A percentile compares a stretch with the other conserved stretches of the same genome.
These are phyloP conservation scores for Meriones unguiculatus DNA, from an alignment of 2,113 vertebrate genomes.

Conservation along the genomic window DNA sequence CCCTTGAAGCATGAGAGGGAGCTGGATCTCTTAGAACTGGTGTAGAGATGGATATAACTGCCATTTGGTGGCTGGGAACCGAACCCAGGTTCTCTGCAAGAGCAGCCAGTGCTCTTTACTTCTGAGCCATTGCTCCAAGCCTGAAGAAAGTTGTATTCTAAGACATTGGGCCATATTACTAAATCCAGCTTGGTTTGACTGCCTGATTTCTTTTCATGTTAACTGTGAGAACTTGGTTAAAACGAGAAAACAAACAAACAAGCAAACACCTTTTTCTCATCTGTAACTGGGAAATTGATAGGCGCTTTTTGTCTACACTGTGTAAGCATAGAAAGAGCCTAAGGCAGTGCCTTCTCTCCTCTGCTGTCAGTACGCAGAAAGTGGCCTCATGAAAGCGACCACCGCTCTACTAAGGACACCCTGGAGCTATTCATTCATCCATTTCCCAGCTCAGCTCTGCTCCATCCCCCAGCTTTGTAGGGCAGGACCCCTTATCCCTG, in stretches of 20 bases:
- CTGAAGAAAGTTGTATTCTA: neutral
- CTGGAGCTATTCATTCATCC: neutral
- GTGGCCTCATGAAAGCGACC: neutral
- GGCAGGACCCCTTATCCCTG: neutral
- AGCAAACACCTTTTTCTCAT: neutral
- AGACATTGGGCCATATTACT: neutral
- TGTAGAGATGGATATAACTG: neutral
- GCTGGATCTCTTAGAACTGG: neutral
- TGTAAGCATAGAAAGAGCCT: neutral
- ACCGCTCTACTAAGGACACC: neutral
- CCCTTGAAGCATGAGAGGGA: neutral
- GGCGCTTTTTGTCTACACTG: neutral
- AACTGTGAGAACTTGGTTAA: neutral
- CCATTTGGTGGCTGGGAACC: neutral
- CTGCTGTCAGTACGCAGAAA: neutral
- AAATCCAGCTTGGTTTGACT: neutral
- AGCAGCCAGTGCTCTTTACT: neutral
- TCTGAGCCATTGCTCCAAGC: neutral
- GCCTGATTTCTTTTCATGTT: neutral
- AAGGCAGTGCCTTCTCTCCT: neutral
- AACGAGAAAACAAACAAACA: neutral
- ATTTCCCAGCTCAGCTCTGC: neutral
- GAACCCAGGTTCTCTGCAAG: neutral
- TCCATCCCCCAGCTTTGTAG: neutral
- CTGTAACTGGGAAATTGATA: neutral